Evolutionary conservation across 2,888 invertebrate genomes (phyloP).

Genomic region (Drosophila vallismaia): DNA sequence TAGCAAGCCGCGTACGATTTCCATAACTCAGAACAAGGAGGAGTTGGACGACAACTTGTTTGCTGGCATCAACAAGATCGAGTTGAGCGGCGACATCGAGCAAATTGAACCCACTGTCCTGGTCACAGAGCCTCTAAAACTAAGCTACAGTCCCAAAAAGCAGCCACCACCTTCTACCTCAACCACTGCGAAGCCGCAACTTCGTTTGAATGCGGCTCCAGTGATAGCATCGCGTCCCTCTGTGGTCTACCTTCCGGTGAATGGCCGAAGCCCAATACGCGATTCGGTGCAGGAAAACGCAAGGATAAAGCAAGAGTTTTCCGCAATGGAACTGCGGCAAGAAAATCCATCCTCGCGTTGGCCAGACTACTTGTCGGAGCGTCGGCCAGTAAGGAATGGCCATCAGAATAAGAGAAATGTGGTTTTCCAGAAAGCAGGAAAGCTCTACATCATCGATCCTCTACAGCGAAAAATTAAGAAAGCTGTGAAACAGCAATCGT

Average conservation of each 20-base stretch:
- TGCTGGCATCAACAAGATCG: conserved; percentile 80
- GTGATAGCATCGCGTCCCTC: conserved; percentile 41
- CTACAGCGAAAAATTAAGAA: conserved; percentile 81
- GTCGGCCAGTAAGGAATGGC: conserved; percentile 22
- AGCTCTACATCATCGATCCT: conserved; percentile 83
- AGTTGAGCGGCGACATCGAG: conserved; percentile 79
- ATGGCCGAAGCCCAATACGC: conserved; percentile 17
- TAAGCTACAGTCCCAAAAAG: conserved; percentile 63
- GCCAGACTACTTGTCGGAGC: conserved; percentile 10
- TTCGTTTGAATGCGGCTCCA: conserved; percentile 31
- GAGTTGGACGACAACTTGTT: conserved; percentile 80
- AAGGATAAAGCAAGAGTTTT: conserved; percentile 12
- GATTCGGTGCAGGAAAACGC: conserved; percentile 4
- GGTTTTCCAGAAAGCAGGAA: conserved; percentile 82
- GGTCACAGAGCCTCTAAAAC: conserved; percentile 67
- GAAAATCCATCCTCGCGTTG: not conserved
- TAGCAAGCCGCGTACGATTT: conserved; percentile 60
- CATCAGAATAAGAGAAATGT: conserved; percentile 61
- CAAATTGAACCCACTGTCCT: conserved; percentile 83
- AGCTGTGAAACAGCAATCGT: conserved; percentile 81
- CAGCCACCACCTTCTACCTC: conserved; percentile 9
- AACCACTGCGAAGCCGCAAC: not conserved
- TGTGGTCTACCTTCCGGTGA: conserved; percentile 43
- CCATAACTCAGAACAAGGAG: conserved; percentile 69
- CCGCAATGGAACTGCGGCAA: not conserved